phyloP scores from a whole-genome alignment of 2,113 vertebrate genomes.

The Sporophila hypoxantha region DNA sequence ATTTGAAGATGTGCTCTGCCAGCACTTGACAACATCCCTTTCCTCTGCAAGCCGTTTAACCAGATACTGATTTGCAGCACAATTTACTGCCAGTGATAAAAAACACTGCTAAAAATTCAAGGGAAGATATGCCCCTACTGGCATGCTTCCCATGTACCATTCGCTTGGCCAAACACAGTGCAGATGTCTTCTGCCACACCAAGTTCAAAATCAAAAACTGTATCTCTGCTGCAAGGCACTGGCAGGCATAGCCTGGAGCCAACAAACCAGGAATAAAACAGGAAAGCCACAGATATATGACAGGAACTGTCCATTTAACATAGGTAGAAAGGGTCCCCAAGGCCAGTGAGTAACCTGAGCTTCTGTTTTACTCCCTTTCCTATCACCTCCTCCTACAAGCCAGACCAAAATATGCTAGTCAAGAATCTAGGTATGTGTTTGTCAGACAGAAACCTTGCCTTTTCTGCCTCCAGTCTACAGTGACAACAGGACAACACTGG shows the following conservation, averaged over 20 bases:
- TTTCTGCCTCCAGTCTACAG: neutral
- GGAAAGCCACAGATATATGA: fast-evolving
- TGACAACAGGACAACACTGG: fast-evolving
- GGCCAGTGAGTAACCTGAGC: fast-evolving
- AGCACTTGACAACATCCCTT: neutral
- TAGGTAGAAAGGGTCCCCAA: neutral
- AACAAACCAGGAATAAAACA: neutral
- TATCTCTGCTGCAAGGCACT: neutral
- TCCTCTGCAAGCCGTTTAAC: neutral
- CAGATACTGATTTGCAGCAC: neutral
- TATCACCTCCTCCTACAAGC: neutral
- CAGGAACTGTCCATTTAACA: neutral
- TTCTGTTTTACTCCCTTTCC: neutral
- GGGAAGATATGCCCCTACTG: neutral
- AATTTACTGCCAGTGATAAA: neutral
- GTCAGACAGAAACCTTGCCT: neutral
- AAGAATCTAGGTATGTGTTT: neutral
- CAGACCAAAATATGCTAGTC: neutral
- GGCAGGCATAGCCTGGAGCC: neutral
- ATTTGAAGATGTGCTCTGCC: fast-evolving
- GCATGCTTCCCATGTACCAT: fast-evolving
- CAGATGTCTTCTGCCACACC: neutral
- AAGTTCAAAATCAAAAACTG: neutral
- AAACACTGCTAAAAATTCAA: neutral
- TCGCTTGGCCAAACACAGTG: neutral